These are phyloP conservation scores for Pectinophora gossypiella DNA, from an alignment of 1,140 invertebrate species.

Conservation along the genomic window DNA sequence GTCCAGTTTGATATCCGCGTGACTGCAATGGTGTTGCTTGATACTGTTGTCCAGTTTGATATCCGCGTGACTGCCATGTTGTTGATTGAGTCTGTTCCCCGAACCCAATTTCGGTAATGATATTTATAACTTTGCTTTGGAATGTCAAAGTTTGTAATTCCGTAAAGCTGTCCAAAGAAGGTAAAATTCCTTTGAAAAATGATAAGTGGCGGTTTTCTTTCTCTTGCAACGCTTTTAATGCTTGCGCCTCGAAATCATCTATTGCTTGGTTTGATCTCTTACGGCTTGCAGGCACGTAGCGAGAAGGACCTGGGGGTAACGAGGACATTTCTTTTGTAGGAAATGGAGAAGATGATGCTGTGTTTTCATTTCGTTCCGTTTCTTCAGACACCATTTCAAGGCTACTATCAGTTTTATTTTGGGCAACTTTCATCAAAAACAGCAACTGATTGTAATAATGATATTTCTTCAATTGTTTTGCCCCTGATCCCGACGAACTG, in stretches of 20 bases:
- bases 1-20: too few relatives aligned
- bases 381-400: slow-evolving; percentile 13
- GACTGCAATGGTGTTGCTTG: too few relatives aligned
- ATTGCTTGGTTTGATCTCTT: slow-evolving; percentile 9
- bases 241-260: slow-evolving; percentile 15
- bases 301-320: slow-evolving; percentile 11
- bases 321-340: neutral
- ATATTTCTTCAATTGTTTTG: slow-evolving; percentile 20
- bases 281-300: slow-evolving; percentile 12
- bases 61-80: too few relatives aligned
- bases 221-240: slow-evolving; percentile 16
- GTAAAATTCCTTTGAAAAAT: slow-evolving; percentile 22
- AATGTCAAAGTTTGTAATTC: slow-evolving; percentile 21
- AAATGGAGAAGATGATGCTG: slow-evolving; percentile 11
- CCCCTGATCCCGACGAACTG: slow-evolving; percentile 17
- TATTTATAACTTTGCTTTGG: slow-evolving; percentile 21
- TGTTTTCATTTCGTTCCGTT: slow-evolving; percentile 16
- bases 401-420: slow-evolving; percentile 19
- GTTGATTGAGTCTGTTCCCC: slow-evolving; percentile 16
- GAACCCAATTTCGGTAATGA: slow-evolving; percentile 19
- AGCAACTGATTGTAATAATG: slow-evolving; percentile 22
- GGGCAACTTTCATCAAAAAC: slow-evolving; percentile 19
- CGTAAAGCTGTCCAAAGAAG: slow-evolving; percentile 17
- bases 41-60: too few relatives aligned
- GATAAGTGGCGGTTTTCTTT: slow-evolving; percentile 18